phyloP scores from a whole-genome alignment of 2,888 invertebrate genomes.

The Chloromyia formosa region DNA sequence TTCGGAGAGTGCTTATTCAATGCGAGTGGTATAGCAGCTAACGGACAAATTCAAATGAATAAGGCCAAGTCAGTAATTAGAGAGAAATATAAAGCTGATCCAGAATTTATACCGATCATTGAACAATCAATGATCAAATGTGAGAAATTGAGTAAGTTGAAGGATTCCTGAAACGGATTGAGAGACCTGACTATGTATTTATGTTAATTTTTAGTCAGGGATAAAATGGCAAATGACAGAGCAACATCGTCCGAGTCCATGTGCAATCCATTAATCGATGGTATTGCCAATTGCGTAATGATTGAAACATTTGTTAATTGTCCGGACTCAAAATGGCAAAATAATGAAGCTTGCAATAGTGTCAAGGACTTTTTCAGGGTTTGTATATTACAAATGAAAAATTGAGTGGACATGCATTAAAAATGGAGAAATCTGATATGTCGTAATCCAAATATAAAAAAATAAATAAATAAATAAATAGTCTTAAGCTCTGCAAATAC shows the following conservation, averaged over 20 bases:
- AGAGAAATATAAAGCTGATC: conserved; percentile 15
- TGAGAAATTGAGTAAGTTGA: conserved; percentile 7
- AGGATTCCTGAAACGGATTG: not conserved
- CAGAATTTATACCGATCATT: conserved; percentile 9
- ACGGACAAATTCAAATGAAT: conserved; percentile 20
- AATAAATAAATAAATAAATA: no score
- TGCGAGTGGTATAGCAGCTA: not conserved
- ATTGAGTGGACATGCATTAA: no score
- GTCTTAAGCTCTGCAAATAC: no score
- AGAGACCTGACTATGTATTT: not conserved
- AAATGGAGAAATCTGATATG: no score
- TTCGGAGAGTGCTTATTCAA: conserved; percentile 36
- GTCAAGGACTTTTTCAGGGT: conserved; percentile 7
- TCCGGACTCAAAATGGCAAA: conserved; percentile 33
- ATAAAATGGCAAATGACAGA: not conserved
- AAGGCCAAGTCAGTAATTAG: conserved; percentile 14
- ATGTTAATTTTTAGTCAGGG: conserved; percentile 24
- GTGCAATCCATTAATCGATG: not conserved
- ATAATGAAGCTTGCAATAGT: conserved; percentile 34
- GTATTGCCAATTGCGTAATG: conserved; percentile 1
- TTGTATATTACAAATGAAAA: not conserved
- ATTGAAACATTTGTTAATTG: conserved; percentile 34
- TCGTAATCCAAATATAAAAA: no score
- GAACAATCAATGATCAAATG: conserved; percentile 29
- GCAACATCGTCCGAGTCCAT: not conserved